Evolutionary conservation across 2,113 vertebrate genomes (phyloP).

Genomic region (Casuarius casuarius): DNA sequence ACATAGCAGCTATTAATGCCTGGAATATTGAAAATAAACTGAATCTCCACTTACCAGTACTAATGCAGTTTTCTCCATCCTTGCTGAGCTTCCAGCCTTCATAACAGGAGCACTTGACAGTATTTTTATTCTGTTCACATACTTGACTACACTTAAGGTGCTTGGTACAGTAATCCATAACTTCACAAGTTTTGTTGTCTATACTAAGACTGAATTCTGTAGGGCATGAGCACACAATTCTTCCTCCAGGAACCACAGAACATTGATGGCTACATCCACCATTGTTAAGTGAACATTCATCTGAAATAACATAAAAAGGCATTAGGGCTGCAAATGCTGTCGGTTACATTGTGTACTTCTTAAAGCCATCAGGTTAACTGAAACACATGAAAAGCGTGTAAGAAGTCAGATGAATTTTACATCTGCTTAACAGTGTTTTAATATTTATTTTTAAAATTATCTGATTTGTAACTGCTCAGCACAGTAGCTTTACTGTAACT

Average conservation of each 20-base stretch:
- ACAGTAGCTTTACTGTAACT: neutral
- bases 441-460: neutral
- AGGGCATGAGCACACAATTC: slow-evolving; percentile 92
- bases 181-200: slow-evolving; percentile 93
- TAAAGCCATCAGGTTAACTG: neutral
- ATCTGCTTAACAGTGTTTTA: neutral
- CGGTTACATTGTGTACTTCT: neutral
- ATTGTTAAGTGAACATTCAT: slow-evolving; percentile 91
- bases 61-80: slow-evolving; percentile 92
- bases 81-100: slow-evolving; percentile 90
- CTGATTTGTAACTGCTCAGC: neutral
- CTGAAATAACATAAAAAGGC: slow-evolving; percentile 67
- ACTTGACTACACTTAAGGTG: slow-evolving; percentile 95
- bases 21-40: neutral
- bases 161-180: slow-evolving; percentile 90
- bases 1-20: neutral
- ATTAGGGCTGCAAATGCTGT: neutral
- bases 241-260: slow-evolving; percentile 90
- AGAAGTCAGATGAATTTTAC: rapidly evolving
- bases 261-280: slow-evolving; percentile 97
- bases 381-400: neutral
- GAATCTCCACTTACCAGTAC: slow-evolving; percentile 81
- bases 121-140: slow-evolving; percentile 94
- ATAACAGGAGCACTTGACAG: slow-evolving; percentile 96
- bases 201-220: slow-evolving; percentile 84